A percentile compares a stretch with the other conserved stretches of the same genome.
Evolutionary conservation across 2,113 vertebrate genomes (phyloP).

Genomic region (Corvus moneduloides): DNA sequence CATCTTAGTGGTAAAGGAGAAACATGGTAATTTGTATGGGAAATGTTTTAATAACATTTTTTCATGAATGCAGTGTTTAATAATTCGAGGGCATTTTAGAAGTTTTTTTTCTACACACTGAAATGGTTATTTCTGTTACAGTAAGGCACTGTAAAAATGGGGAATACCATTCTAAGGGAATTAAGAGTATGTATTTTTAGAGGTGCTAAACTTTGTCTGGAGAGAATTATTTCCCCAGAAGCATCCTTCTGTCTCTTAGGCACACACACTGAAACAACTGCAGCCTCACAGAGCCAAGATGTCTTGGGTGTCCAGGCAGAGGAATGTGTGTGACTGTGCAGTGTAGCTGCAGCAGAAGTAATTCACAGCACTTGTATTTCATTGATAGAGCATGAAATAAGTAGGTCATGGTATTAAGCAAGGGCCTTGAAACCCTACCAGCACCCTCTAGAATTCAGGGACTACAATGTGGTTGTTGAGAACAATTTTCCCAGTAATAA

Average conservation of each 20-base stretch:
- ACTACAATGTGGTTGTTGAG: background rate
- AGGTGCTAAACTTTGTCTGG: background rate
- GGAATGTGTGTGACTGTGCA: background rate
- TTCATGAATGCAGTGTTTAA: background rate
- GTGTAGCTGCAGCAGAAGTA: background rate
- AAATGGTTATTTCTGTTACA: background rate
- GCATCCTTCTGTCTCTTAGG: background rate
- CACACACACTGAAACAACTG: background rate
- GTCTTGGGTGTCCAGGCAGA: background rate
- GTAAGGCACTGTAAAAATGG: background rate
- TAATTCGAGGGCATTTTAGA: background rate
- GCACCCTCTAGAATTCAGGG: background rate
- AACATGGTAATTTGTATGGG: background rate
- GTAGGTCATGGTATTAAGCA: background rate
- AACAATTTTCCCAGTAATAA: background rate
- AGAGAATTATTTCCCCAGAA: background rate
- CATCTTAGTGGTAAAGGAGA: background rate
- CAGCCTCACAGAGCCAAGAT: background rate
- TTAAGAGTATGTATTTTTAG: background rate
- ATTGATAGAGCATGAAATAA: background rate
- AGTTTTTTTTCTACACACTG: background rate
- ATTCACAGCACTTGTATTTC: background rate
- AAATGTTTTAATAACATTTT: background rate
- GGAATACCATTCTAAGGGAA: background rate
- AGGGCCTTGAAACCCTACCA: background rate